Evolutionary conservation across 2,113 vertebrate genomes (phyloP).

Genomic region (Clarias gariepinus): DNA sequence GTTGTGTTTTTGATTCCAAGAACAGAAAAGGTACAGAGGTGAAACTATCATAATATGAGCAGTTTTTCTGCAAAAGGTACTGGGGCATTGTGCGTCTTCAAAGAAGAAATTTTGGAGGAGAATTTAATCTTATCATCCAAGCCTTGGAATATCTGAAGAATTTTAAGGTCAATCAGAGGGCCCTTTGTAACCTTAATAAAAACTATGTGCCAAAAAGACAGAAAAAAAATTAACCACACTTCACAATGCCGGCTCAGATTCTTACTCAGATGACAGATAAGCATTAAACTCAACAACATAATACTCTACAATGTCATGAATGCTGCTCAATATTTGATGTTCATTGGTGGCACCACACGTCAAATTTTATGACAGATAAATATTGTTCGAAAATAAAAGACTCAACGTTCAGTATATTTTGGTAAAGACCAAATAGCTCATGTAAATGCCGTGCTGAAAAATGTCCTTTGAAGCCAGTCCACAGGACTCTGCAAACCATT

Average conservation of each 20-base stretch:
- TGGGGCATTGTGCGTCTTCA: background rate
- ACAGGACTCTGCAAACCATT: constrained; percentile 78
- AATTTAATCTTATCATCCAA: background rate
- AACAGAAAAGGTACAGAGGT: background rate
- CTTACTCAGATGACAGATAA: background rate
- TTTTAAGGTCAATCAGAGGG: background rate
- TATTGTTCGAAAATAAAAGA: background rate
- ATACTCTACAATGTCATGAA: background rate
- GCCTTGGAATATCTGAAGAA: background rate
- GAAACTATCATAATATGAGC: background rate
- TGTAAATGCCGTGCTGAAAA: constrained; percentile 59
- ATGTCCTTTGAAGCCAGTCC: constrained; percentile 73
- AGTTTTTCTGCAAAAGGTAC: background rate
- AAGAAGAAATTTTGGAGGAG: background rate
- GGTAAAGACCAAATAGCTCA: background rate
- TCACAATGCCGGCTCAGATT: background rate
- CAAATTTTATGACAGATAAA: background rate
- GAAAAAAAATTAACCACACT: background rate
- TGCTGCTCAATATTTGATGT: background rate
- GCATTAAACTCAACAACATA: background rate
- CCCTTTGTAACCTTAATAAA: background rate
- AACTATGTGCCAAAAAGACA: background rate
- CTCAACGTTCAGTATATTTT: background rate
- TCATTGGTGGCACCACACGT: background rate
- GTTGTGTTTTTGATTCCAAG: background rate